These are phyloP conservation scores for Diorhabda elongata DNA, from an alignment of 1,140 invertebrate species.

Conservation along the genomic window DNA sequence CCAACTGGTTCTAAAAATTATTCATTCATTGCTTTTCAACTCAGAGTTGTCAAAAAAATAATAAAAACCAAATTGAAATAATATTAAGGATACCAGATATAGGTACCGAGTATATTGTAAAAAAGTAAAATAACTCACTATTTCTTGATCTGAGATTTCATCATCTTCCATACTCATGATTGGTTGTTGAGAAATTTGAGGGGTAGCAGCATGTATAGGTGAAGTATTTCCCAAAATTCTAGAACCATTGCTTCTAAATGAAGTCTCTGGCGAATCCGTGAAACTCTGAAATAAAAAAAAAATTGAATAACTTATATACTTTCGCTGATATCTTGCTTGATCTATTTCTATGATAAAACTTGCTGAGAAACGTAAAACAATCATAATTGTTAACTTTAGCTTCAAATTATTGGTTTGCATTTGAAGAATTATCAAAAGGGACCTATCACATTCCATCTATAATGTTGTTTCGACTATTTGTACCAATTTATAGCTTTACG, in stretches of 20 bases:
- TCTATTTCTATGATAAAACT: too few relatives aligned
- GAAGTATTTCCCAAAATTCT: constrained; percentile 37
- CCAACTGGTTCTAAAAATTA: constrained; percentile 55
- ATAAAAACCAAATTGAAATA: not conserved
- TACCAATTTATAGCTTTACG: too few relatives aligned
- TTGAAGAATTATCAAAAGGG: too few relatives aligned
- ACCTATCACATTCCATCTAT: too few relatives aligned
- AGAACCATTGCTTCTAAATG: constrained; percentile 33
- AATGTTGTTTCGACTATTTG: too few relatives aligned
- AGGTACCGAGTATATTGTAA: not conserved
- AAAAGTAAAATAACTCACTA: constrained; percentile 49
- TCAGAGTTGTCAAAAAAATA: not conserved
- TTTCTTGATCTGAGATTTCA: constrained; percentile 80
- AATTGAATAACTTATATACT: not conserved
- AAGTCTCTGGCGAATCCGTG: constrained; percentile 38
- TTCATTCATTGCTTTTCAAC: not conserved
- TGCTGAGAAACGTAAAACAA: too few relatives aligned
- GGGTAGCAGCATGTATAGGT: constrained; percentile 42
- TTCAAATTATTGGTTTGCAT: too few relatives aligned
- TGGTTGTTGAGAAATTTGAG: constrained; percentile 57
- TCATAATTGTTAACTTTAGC: too few relatives aligned
- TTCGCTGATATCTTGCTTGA: too few relatives aligned
- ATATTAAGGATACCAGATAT: not conserved
- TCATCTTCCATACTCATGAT: constrained; percentile 95
- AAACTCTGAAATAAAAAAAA: constrained; percentile 19